phyloP scores from a whole-genome alignment of 92 coral and sea anemone genomes.

The Virgularia gustaviana region DNA sequence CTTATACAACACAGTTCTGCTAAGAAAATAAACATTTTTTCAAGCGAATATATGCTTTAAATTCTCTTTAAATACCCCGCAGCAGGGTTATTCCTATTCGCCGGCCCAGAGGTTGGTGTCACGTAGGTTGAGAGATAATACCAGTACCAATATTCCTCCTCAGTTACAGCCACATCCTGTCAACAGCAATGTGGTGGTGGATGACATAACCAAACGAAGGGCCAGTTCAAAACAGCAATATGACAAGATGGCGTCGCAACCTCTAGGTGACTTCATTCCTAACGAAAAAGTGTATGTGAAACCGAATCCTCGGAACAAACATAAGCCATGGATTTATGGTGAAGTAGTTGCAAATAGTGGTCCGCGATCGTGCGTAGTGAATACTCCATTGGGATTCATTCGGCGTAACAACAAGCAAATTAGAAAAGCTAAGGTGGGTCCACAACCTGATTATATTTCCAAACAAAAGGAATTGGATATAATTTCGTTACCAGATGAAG shows the following conservation, averaged over 20 bases:
- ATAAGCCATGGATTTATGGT: conserved; percentile 37
- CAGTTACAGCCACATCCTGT: background rate
- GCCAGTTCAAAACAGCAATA: conserved; percentile 27
- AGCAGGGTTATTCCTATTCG: conserved; percentile 30
- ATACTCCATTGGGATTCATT: background rate
- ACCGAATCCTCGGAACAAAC: conserved; percentile 46
- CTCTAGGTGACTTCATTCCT: conserved; percentile 2
- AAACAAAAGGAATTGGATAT: no score
- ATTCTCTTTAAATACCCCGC: conserved; percentile 24
- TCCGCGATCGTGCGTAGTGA: conserved; percentile 1
- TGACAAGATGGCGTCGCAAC: conserved; percentile 11
- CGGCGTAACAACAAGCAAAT: background rate
- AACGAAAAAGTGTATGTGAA: conserved; percentile 27
- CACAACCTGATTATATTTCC: no score
- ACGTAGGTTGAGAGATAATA: background rate
- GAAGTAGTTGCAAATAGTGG: conserved; percentile 15
- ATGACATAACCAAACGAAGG: conserved; percentile 9
- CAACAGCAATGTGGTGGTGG: background rate
- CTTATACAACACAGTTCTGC: no score
- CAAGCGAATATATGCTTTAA: no score
- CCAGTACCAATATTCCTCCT: background rate
- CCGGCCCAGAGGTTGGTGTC: conserved; percentile 44
- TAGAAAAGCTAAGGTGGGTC: no score
- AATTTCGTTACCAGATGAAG: no score
- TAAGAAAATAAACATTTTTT: no score